Evolutionary conservation across 2,113 vertebrate genomes (phyloP), one percentile per base, ranked within the genome.

Genomic region (Phoenicopterus ruber): DNA sequence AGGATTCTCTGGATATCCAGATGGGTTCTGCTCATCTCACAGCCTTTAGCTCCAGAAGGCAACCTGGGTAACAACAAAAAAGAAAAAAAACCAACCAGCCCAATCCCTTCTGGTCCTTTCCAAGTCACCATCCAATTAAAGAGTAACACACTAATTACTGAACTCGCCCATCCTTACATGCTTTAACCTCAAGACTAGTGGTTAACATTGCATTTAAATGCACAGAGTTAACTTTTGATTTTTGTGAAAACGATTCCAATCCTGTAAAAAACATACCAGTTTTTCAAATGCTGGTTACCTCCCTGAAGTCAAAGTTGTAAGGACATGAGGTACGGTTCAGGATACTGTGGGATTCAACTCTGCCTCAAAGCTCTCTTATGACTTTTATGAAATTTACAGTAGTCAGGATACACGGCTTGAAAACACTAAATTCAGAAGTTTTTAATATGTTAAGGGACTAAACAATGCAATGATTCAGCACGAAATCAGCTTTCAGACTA

Each of bases 221-320:
- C 1, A 79, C 40, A 61, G 47, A 90, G 25, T 11, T 17, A n/a
- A 25, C 6, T 57, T 50, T 3, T 28, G 8, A 59, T 17, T 86
- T 82, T 32, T 57, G 49, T 29, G 18, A 81, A 66, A 88, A 38
- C 0, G 0, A 0, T 3, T 52, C 21, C 15, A 49, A 18, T 32
- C 12, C 67, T 46, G 46, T 49, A 63, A 90, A 85, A 85, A 40
- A 6, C 7, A 12, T 1, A 16, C 9, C 4, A 15, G 13, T 22
- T 90, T 59, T 84, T 44, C 24, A 58, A 52, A 44, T 1, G 2
- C 24, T 40, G 15, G 25, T 71, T 59, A 18, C 25, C 2, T 16
- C 50, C 76, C 66, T 38, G 26, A 85, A 28, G 3, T 32, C 63
- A 90, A 54, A 65, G 20, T 25, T 24, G 25, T 20, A 85, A 80